These are phyloP conservation scores for Leucosticte australis DNA, from an alignment of 2,113 vertebrate genomes.

Conservation along the genomic window DNA sequence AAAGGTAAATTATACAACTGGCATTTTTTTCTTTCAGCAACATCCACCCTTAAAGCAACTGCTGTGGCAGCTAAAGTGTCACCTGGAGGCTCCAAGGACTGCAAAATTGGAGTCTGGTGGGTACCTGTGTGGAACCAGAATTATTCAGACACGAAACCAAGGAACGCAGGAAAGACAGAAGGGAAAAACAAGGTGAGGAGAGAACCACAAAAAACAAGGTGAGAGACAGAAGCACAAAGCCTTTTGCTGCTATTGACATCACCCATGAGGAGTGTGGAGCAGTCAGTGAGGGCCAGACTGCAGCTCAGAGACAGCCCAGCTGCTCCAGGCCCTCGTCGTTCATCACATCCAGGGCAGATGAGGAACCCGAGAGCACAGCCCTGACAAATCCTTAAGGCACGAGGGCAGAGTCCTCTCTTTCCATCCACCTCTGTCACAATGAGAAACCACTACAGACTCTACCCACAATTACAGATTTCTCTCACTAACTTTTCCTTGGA, in stretches of 20 bases:
- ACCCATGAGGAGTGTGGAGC: accelerated
- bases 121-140: background rate
- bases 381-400: background rate
- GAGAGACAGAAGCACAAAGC: background rate
- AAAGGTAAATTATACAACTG: background rate
- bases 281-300: background rate
- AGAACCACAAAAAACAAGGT: background rate
- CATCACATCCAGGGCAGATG: background rate
- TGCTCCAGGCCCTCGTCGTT: accelerated
- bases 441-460: background rate
- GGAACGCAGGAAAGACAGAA: background rate
- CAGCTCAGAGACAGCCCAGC: background rate
- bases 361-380: background rate
- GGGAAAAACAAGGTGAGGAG: background rate
- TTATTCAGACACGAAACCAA: background rate
- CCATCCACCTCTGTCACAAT: background rate
- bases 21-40: background rate
- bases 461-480: background rate
- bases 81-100: background rate
- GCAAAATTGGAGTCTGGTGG: background rate
- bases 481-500: background rate
- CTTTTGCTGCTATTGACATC: background rate
- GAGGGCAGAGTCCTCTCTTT: background rate
- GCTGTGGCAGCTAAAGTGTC: background rate
- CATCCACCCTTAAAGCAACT: background rate